Evolutionary conservation across 2,797 vertebrate genomes (phyloP), one percentile per base, ranked within the genome.

Genomic region (Macrochelys suwanniensis): DNA sequence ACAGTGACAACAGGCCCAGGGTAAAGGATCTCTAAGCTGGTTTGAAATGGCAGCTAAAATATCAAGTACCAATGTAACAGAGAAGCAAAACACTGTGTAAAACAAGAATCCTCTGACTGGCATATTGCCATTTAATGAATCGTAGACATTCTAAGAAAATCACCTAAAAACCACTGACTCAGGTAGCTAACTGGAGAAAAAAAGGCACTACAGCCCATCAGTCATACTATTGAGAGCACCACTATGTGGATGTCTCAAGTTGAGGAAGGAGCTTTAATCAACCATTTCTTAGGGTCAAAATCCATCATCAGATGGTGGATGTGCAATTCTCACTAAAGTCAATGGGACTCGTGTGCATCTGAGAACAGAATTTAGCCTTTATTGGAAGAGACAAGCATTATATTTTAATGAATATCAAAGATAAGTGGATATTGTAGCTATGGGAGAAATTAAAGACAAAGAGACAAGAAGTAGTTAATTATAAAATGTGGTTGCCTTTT

Each of bases 1-100:
- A 83, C 5, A 82, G 49, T 6, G 26, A 80, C 13, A 28, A 23
- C 25, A 42, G 23, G 26, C 13, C 13, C 9, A 93, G 80, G 87
- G 15, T 3, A 33, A 95, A 94, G 86, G 42, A 78, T 80, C 91
- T 90, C 80, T 90, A 87, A 42, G 57, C 3, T 6, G 7, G 11
- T 92, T 71, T 88, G 42, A 94, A 93, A 92, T 85, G 88, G 74
- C 94, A 93, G 65, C n/a, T 68, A 37, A 68, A 68, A 68, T 68
- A 17, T 37, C 65, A 68, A 26, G 49, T 82, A 90, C 31, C 17
- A 71, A 28, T 23, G 74, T 33, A 89, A 95, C 54, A 53, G 92
- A 85, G 81, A 91, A 87, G 28, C 19, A 85, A 94, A 94, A 82
- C 1, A 7, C 88, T 51, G 54, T 5, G 49, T 83, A 89, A 96